Conservation (phyloP, 2,888 invertebrate species). For the Epistrophe eligans region DNA sequence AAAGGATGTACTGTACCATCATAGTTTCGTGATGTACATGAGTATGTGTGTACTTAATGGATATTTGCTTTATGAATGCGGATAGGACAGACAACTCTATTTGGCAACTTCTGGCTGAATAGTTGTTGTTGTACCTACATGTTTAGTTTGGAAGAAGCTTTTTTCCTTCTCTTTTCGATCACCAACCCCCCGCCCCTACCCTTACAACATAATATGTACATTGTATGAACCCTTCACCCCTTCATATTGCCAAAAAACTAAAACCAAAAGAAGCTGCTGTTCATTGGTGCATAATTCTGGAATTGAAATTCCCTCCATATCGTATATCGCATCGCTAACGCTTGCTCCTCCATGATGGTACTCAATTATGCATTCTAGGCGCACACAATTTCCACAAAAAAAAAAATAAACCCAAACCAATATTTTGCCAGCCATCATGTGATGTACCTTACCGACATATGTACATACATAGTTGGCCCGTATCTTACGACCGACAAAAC, state of each 20-base stretch:
- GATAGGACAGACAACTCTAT: constrained; percentile 61
- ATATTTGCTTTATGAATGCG: constrained; percentile 72
- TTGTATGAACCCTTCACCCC: no score
- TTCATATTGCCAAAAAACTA: neutral
- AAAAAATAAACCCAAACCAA: constrained; percentile 11
- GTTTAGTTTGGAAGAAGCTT: constrained; percentile 15
- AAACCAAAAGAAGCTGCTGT: constrained; percentile 37
- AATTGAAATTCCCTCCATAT: constrained; percentile 66
- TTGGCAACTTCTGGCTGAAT: constrained; percentile 47
- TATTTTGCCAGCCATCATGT: neutral
- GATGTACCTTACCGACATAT: neutral
- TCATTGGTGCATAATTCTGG: constrained; percentile 60
- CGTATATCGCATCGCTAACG: constrained; percentile 16
- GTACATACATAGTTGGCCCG: constrained; percentile 33
- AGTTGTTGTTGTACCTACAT: neutral
- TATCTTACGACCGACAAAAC: constrained; percentile 52
- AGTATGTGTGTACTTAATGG: constrained; percentile 42
- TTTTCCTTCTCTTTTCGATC: neutral
- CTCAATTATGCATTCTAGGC: constrained; percentile 70
- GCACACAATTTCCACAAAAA: constrained; percentile 11
- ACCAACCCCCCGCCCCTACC: no score
- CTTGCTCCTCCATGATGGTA: constrained; percentile 43
- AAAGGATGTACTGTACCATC: constrained; percentile 4
- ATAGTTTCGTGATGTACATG: neutral
- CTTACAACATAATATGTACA: neutral